phyloP scores from a whole-genome alignment of 2,113 vertebrate species.

The Nesogale talazaci region DNA sequence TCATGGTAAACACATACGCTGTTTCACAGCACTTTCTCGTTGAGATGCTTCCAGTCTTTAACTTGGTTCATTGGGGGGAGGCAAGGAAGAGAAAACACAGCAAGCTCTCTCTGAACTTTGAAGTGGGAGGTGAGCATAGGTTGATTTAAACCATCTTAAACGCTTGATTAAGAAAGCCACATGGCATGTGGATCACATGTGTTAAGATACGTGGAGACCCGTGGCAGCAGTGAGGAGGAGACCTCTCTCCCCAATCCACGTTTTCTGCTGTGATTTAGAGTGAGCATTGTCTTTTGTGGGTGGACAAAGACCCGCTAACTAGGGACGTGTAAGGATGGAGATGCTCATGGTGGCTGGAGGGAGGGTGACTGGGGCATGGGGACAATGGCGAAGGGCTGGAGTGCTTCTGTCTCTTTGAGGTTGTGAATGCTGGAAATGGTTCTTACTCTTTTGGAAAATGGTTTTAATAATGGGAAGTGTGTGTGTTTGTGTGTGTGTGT shows the following conservation, averaged over 20 bases:
- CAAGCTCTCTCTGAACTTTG: slow-evolving; percentile 10
- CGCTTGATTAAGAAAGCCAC: neutral
- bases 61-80: slow-evolving; percentile 1
- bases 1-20: slow-evolving; percentile 25
- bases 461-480: slow-evolving; percentile 32
- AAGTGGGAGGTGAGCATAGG: neutral
- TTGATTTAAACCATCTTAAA: too few relatives aligned
- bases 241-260: neutral
- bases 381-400: neutral
- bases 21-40: slow-evolving; percentile 47
- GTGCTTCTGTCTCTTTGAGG: slow-evolving; percentile 37
- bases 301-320: neutral
- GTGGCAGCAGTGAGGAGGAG: neutral
- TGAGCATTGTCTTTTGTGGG: neutral
- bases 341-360: neutral
- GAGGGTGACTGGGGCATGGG: neutral
- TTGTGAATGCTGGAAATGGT: neutral
- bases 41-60: slow-evolving; percentile 6
- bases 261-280: neutral
- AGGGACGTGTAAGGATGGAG: neutral
- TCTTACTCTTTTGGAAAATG: neutral
- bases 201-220: neutral
- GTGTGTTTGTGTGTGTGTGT: neutral
- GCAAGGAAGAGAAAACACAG: neutral
- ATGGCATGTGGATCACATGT: neutral